Base-by-base conservation (phyloP, 2,797 vertebrate genomes). In the Nothura maculosa region DNA sequence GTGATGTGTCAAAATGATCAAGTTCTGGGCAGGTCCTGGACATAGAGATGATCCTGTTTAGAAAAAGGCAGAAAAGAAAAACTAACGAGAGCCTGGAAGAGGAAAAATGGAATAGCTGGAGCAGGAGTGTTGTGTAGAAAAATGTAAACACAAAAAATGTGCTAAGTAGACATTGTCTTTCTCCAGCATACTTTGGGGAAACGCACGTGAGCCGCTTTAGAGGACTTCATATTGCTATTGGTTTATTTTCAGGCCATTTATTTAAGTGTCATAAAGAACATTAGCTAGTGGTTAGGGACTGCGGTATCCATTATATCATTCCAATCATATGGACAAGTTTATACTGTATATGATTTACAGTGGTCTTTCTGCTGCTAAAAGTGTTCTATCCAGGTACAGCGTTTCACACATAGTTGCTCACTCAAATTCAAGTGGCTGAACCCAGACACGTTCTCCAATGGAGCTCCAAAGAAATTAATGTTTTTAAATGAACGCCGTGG, bases 241-340 rank as follows among this genome's bases (percentile, higher is more conserved):
- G 91, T 95, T 94, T 93, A 93, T 91, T 94, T 95, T 96, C 89
- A 93, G 81, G 92, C 81, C 87, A 92, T 96, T 94, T 95, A 87
- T 96, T 96, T 91, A 92, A 90, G 89, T 95, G 87, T 92, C 88
- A 89, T 95, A 91, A 89, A 95, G 91, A 93, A 93, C 93, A 94
- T 93, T 96, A 94, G 90, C 93, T 91, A 30, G 90, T 89, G 93
- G 81, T 90, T 92, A 90, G 94, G 89, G 90, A 96, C 93, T 93
- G 74, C 92, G 85, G 27, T 83, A 90, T 96, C 91, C 87, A 72
- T 94, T 96, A 90, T 90, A 96, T 94, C 82, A 89, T 81, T 96
- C 88, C 93, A 96, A 89, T 95, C 94, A 55, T 85, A 91, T 92
- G 90, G 92, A 95, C 94, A 93, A 93, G 93, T 93, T 96, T 96